Conservation (phyloP, 1,140 invertebrate species). For the Acromyrmex heyeri region DNA sequence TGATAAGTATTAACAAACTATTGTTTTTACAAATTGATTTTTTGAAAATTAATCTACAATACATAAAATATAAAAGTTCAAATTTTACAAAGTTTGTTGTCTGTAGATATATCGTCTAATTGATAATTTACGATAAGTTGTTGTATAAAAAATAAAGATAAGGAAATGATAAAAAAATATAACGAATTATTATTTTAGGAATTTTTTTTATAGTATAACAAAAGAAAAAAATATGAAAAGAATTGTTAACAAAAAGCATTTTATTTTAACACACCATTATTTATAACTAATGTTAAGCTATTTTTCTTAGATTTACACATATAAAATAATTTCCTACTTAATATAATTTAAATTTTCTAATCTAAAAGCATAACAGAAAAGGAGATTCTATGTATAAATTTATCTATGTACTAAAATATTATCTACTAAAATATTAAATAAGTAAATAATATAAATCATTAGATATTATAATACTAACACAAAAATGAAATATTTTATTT, state of each 20-base stretch:
- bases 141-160: not conserved
- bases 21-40: not conserved
- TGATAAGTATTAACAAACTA: not conserved
- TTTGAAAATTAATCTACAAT: not conserved
- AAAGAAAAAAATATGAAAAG: conserved; percentile 1
- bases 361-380: not conserved
- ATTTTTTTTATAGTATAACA: not conserved
- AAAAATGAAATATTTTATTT: conserved; percentile 8
- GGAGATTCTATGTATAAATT: too few species aligned
- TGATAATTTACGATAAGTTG: conserved; percentile 1
- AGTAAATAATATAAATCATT: conserved; percentile 7
- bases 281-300: conserved; percentile 3
- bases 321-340: conserved; percentile 7
- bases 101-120: not conserved
- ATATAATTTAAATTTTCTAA: conserved; percentile 24
- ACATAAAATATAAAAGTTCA: not conserved
- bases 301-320: not conserved
- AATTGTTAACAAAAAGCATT: conserved; percentile 15
- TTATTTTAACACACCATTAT: conserved; percentile 28
- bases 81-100: too few species aligned
- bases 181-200: not conserved
- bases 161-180: conserved; percentile 2
- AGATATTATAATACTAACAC: not conserved
- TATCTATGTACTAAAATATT: conserved; percentile 8
- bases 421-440: conserved; percentile 22